Conservation (phyloP, 2,888 invertebrate genomes). For the Laspeyria flexula region DNA sequence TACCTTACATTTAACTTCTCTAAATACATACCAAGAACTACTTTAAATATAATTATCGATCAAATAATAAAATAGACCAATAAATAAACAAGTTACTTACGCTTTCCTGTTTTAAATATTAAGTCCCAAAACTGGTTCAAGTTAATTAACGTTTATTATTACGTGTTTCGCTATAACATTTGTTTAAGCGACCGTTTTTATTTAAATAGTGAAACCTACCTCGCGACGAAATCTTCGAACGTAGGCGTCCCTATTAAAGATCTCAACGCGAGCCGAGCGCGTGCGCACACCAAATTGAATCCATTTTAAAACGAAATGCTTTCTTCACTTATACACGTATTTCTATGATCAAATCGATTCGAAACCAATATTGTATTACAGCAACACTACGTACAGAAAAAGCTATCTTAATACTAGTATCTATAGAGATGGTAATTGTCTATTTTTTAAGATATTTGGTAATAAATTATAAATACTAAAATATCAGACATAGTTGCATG, state of each 20-base stretch:
- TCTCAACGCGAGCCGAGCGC: conserved; percentile 37
- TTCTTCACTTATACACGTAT: background rate
- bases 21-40: background rate
- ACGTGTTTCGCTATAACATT: conserved; percentile 9
- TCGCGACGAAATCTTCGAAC: background rate
- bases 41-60: background rate
- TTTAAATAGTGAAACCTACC: background rate
- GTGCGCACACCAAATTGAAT: background rate
- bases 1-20: no score
- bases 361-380: no score
- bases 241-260: conserved; percentile 30
- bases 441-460: background rate
- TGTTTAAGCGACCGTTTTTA: background rate
- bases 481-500: conserved; percentile 8
- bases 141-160: conserved; percentile 8
- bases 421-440: no score
- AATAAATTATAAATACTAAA: conserved; percentile 7
- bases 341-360: background rate
- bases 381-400: no score
- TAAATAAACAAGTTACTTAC: conserved; percentile 4
- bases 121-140: conserved; percentile 6
- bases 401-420: no score
- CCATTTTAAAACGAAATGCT: background rate
- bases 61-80: background rate
- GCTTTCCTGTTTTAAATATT: conserved; percentile 14